Conservation (phyloP, 2,888 invertebrate species). For the Himalopsyche tibetana region DNA sequence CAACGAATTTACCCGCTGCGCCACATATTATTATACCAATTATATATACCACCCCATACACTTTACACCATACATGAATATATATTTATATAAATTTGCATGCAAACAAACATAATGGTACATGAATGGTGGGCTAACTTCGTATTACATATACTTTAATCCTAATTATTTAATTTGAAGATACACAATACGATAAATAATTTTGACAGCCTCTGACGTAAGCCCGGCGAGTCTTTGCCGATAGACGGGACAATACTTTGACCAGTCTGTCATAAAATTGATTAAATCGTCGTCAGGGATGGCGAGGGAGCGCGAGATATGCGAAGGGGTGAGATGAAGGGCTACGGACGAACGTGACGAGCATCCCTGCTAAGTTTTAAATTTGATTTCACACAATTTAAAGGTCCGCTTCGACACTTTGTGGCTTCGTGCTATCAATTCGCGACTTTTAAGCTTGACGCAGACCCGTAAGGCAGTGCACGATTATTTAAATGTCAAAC, state of each 20-base stretch:
- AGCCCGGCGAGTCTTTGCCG: neutral
- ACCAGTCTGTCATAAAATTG: conserved; percentile 37
- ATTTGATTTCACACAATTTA: conserved; percentile 46
- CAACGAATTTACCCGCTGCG: too few relatives aligned
- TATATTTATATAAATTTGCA: too few relatives aligned
- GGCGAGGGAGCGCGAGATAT: neutral
- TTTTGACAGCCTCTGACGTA: neutral
- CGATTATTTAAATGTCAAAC: too few relatives aligned
- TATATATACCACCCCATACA: too few relatives aligned
- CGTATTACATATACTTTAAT: too few relatives aligned
- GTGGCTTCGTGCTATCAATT: conserved; percentile 3
- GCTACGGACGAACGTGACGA: conserved; percentile 7
- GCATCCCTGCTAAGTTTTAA: conserved; percentile 36
- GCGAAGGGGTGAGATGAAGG: neutral
- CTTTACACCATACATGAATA: too few relatives aligned
- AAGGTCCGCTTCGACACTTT: conserved; percentile 44
- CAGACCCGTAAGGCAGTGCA: neutral
- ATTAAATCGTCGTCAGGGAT: conserved; percentile 40
- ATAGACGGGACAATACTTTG: conserved; percentile 36
- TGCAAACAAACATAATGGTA: too few relatives aligned
- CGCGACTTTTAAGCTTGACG: neutral
- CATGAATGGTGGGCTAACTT: too few relatives aligned
- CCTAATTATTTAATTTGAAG: too few relatives aligned
- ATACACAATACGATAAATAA: neutral
- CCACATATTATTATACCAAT: too few relatives aligned